Conservation (phyloP, 2,113 vertebrate genomes). For the Sorex araneus region DNA sequence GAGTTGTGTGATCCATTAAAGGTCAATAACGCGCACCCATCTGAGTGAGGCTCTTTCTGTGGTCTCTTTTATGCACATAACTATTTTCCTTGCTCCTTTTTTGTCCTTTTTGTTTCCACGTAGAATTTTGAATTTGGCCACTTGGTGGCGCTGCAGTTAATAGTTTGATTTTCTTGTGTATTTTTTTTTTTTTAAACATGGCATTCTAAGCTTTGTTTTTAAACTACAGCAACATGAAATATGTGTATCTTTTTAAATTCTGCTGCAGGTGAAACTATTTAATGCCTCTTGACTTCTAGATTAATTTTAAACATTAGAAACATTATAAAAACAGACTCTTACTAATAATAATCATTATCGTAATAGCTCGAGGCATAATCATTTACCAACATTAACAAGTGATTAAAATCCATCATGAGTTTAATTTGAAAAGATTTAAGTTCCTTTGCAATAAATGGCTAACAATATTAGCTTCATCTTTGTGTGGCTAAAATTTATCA, state of each 20-base stretch:
- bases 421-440: conserved; percentile 80
- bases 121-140: conserved; percentile 81
- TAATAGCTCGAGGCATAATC: conserved; percentile 72
- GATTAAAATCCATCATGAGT: conserved; percentile 81
- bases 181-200: neutral
- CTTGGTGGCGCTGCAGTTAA: conserved; percentile 89
- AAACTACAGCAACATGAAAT: conserved; percentile 55
- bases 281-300: conserved; percentile 75
- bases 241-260: conserved; percentile 57
- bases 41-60: neutral
- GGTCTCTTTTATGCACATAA: neutral
- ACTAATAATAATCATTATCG: conserved; percentile 75
- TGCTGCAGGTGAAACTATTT: conserved; percentile 76
- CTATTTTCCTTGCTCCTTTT: neutral
- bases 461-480: conserved; percentile 73
- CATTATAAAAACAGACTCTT: conserved; percentile 78
- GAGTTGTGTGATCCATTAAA: neutral
- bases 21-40: neutral
- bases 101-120: accelerated
- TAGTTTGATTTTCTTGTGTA: conserved; percentile 66
- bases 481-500: conserved; percentile 63
- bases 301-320: conserved; percentile 80
- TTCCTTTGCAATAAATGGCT: conserved; percentile 72
- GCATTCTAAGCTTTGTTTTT: conserved; percentile 65
- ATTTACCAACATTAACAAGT: conserved; percentile 80